These are phyloP conservation scores for Tapirus indicus DNA, from an alignment of 2,797 vertebrate genomes.

Conservation along the genomic window DNA sequence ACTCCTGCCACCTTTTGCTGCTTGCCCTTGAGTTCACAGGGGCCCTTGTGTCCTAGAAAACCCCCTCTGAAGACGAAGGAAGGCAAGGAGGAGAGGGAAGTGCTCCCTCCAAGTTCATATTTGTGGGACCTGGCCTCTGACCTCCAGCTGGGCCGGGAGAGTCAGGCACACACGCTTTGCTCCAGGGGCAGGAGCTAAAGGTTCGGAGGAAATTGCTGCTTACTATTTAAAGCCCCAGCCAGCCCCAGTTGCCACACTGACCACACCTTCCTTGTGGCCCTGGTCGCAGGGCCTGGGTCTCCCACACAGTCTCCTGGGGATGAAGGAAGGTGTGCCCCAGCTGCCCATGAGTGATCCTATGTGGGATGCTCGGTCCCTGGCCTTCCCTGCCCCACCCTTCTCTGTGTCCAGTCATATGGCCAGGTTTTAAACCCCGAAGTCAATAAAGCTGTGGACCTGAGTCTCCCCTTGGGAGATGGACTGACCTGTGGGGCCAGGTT, in stretches of 20 bases:
- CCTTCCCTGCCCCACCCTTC: not conserved
- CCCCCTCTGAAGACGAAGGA: not conserved
- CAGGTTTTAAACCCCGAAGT: not conserved
- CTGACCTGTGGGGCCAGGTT: too few relatives aligned
- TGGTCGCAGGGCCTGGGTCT: not conserved
- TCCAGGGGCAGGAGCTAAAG: rapidly evolving
- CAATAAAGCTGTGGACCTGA: not conserved
- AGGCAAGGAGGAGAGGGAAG: not conserved
- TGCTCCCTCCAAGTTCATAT: not conserved
- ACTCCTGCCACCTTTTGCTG: not conserved
- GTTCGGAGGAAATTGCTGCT: not conserved
- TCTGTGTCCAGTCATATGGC: not conserved
- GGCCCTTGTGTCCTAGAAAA: not conserved
- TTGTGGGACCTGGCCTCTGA: not conserved
- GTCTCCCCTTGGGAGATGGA: not conserved
- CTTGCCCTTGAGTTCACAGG: not conserved
- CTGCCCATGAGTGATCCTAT: not conserved
- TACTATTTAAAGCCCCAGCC: not conserved
- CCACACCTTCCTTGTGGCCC: not conserved
- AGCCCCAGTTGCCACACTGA: not conserved
- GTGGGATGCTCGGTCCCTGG: rapidly evolving
- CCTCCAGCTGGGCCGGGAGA: too few relatives aligned
- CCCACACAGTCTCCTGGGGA: not conserved
- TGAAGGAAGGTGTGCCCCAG: not conserved
- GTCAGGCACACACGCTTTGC: not conserved